Evolutionary conservation across 2,113 vertebrate species (phyloP).

Genomic region (Oreochromis tanganicae): DNA sequence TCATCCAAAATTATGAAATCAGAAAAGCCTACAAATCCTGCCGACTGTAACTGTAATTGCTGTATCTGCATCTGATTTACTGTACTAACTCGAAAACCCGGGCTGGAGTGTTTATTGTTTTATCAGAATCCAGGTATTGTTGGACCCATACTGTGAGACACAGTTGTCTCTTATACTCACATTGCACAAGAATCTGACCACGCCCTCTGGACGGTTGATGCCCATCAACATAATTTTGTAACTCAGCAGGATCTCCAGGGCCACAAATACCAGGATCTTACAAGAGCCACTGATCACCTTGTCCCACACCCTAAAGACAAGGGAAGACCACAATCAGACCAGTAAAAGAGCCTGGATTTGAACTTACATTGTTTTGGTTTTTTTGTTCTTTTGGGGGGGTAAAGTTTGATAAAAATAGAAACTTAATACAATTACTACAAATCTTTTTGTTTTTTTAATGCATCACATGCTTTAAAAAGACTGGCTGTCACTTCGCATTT

Average conservation of each 20-base stretch:
- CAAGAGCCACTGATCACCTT: conserved; percentile 97
- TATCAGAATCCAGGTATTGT: not conserved
- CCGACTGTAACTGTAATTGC: not conserved
- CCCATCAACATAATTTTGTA: conserved; percentile 92
- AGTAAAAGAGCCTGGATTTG: not conserved
- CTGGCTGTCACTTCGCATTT: not conserved
- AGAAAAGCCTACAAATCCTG: not conserved
- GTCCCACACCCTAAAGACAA: conserved; percentile 86
- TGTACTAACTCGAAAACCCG: not conserved
- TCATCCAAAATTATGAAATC: not conserved
- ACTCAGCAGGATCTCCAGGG: conserved; percentile 90
- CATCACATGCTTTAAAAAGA: not conserved
- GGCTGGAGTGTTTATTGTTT: not conserved
- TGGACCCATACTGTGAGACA: not conserved
- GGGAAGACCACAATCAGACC: not conserved
- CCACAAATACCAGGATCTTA: conserved; percentile 95
- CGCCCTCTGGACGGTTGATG: conserved; percentile 79
- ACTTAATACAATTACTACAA: not conserved
- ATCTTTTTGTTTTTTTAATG: not conserved
- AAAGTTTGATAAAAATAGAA: not conserved
- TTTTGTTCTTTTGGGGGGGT: not conserved
- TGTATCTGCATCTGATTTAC: not conserved
- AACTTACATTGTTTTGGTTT: not conserved
- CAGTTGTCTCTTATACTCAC: conserved; percentile 70
- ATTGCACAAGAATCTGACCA: conserved; percentile 84